phyloP scores from a whole-genome alignment of 2,113 vertebrate genomes.

The Sturnira hondurensis region DNA sequence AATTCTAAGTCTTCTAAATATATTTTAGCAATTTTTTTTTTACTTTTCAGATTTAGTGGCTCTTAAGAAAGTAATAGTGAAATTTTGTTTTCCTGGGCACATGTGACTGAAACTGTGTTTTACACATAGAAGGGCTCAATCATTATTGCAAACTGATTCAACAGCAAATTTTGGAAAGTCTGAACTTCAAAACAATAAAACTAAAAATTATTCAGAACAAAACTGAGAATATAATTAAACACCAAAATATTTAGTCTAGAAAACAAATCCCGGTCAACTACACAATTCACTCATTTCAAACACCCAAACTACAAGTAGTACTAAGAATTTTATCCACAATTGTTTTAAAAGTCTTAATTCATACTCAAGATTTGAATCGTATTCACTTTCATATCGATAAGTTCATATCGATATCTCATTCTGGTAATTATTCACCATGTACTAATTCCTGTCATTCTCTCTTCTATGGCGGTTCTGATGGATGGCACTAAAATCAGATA shows the following conservation, averaged over 20 bases:
- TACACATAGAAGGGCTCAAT: neutral
- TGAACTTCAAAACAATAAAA: slow-evolving; percentile 12
- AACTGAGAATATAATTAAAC: neutral
- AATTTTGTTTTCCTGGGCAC: neutral
- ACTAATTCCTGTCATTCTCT: neutral
- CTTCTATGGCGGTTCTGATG: neutral
- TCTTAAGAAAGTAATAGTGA: neutral
- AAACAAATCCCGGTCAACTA: neutral
- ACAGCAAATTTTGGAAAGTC: neutral
- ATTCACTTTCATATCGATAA: neutral
- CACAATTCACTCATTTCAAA: neutral
- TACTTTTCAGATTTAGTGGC: neutral
- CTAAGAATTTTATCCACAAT: neutral
- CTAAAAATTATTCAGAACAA: slow-evolving; percentile 13
- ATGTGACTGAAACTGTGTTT: neutral
- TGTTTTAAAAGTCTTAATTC: neutral
- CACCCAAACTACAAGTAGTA: neutral
- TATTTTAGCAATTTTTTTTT: neutral
- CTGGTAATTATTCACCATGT: neutral
- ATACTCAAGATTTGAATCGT: neutral
- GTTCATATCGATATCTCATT: neutral
- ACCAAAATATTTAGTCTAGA: neutral
- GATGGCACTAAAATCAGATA: neutral
- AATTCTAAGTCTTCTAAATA: neutral
- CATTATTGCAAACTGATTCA: slow-evolving; percentile 2